Evolutionary conservation across 2,797 vertebrate genomes (phyloP), one percentile per base, ranked within the genome.

Genomic region (Todus mexicanus): DNA sequence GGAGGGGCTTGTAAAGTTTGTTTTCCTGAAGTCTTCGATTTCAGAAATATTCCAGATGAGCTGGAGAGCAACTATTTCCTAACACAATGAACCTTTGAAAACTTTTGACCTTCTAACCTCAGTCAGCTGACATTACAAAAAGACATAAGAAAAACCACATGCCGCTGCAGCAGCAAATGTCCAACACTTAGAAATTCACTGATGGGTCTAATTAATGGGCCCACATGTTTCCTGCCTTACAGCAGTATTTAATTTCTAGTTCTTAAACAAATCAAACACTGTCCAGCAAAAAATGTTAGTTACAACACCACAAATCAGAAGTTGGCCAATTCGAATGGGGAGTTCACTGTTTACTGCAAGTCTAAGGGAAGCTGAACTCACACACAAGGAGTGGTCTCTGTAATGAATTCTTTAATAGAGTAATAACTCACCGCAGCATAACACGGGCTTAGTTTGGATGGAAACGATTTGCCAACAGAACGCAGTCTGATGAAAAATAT

Each of bases 101-200:
- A 48, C 33, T 60, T 77, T 12, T 84, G 15, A 83, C 90, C 60
- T 90, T 65, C 84, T 68, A 77, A 84, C 59, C 47, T 81, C 75
- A 89, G 72, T 68, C 92, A 94, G 93, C 90, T 93, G 84, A 94
- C 72, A 60, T 50, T 45, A 87, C 73, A 86, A 74, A 80, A 69
- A 85, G 63, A 66, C 38, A 4, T 29, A 72, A 87, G 69, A 75
- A 77, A 94, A 94, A 89, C 38, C 87, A 93, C 82, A 92, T 2
- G 11, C 16, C 68, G 63, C 16, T 64, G 63, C 87, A 89, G 84
- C 61, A 89, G 74, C 69, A 79, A 94, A 87, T 54, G 66, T 35
- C 93, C 87, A 86, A 51, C 5, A 12, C 51, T 80, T 6, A 42
- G 5, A 89, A 63, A 50, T 68, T 90, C 84, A 31, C 50, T 12